These are phyloP conservation scores for Cepphus grylle DNA, from an alignment of 2,113 vertebrate genomes.

Conservation along the genomic window DNA sequence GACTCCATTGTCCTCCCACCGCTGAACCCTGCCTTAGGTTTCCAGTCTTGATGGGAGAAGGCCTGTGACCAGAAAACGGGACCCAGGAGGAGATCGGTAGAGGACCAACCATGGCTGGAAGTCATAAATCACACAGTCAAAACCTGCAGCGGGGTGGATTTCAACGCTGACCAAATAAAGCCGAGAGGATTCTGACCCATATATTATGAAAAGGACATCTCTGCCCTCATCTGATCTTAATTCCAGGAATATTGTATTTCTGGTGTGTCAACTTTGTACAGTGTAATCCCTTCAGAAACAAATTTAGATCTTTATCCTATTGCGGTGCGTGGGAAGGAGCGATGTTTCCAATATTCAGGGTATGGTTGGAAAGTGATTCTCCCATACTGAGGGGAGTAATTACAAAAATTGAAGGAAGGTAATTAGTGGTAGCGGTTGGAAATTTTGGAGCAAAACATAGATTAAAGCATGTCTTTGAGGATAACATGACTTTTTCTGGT, in stretches of 20 bases:
- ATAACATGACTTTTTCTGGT: background rate
- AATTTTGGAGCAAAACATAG: background rate
- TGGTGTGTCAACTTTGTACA: background rate
- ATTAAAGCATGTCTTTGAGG: background rate
- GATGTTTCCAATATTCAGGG: background rate
- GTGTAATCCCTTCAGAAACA: background rate
- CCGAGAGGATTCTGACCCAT: background rate
- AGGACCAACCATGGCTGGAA: background rate
- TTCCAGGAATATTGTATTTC: background rate
- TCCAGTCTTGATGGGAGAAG: background rate
- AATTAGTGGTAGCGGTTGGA: background rate
- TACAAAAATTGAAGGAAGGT: background rate
- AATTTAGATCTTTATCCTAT: background rate
- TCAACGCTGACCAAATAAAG: background rate
- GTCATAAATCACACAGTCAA: background rate
- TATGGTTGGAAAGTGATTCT: background rate
- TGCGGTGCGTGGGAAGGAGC: background rate
- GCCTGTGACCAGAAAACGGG: background rate
- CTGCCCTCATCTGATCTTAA: background rate
- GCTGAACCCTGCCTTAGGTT: background rate
- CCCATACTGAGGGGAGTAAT: background rate
- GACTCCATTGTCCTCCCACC: background rate
- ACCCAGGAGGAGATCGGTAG: background rate
- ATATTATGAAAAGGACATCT: background rate
- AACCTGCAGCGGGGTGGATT: background rate